Conservation (phyloP, 2,888 invertebrate genomes). For the Meteorus colon region DNA sequence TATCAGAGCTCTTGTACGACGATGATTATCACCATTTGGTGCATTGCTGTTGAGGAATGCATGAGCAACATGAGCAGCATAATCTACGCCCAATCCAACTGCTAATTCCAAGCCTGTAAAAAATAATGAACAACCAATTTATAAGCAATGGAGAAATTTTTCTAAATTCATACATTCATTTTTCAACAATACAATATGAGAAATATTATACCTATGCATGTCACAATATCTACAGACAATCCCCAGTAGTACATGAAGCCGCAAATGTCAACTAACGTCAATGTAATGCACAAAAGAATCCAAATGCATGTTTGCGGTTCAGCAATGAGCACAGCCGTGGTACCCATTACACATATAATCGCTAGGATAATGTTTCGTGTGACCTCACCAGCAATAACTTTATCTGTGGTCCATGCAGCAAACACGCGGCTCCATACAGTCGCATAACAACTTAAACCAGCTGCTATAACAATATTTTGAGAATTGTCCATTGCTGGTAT, state of each 20-base stretch:
- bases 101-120: constrained; percentile 79
- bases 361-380: constrained; percentile 85
- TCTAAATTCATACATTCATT: neutral
- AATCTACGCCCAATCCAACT: constrained; percentile 89
- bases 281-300: constrained; percentile 84
- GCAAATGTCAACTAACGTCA: constrained; percentile 83
- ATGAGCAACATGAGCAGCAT: constrained; percentile 87
- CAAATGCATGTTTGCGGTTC: constrained; percentile 85
- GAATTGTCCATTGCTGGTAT: constrained; percentile 83
- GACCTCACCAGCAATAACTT: constrained; percentile 84
- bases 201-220: constrained; percentile 79
- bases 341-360: constrained; percentile 85
- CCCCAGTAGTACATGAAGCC: constrained; percentile 89
- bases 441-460: constrained; percentile 78
- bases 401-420: constrained; percentile 86
- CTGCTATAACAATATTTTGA: constrained; percentile 76
- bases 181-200: neutral
- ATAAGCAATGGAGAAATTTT: neutral
- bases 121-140: constrained; percentile 19
- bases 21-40: constrained; percentile 74
- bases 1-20: constrained; percentile 75
- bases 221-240: constrained; percentile 86
- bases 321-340: constrained; percentile 84
- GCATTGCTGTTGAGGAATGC: constrained; percentile 82
- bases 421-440: constrained; percentile 84